A percentile compares a stretch with the other conserved stretches of the same genome.
phyloP scores from a whole-genome alignment of 1,140 invertebrate species.

The Psix sp. region DNA sequence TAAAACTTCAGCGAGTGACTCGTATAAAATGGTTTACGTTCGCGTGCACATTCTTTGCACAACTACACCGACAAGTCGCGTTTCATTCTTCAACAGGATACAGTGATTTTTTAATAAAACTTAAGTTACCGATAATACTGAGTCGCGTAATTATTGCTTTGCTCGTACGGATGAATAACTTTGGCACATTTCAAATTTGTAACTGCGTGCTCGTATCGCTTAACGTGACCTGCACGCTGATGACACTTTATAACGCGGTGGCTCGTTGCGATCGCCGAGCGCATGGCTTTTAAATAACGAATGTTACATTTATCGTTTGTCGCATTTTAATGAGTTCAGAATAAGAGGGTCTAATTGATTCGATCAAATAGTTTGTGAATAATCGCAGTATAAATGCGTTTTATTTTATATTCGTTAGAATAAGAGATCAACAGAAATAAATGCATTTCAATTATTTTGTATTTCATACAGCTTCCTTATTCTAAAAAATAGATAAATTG shows the following conservation, averaged over 20 bases:
- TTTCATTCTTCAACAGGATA: constrained; percentile 47
- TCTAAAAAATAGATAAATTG: too few relatives aligned
- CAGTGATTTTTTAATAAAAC: constrained; percentile 52
- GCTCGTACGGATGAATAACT: constrained; percentile 14
- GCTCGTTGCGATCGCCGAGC: background rate
- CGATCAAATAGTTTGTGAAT: background rate
- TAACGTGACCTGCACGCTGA: constrained; percentile 3
- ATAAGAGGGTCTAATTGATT: background rate
- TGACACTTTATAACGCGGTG: background rate
- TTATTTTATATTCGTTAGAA: background rate
- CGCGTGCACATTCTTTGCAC: constrained; percentile 3
- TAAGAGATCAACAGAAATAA: background rate
- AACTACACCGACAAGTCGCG: constrained; percentile 2
- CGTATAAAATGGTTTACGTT: constrained; percentile 3
- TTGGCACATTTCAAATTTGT: constrained; percentile 16
- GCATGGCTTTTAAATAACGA: background rate
- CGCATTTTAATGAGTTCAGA: background rate
- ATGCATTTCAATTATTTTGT: too few relatives aligned
- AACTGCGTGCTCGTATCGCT: constrained; percentile 8
- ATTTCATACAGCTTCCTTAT: too few relatives aligned
- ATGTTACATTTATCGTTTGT: background rate
- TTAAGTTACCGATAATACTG: constrained; percentile 39
- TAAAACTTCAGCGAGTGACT: too few relatives aligned
- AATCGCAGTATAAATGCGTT: background rate
- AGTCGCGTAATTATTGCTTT: constrained; percentile 36